phyloP scores from a whole-genome alignment of 1,140 invertebrate species.

The Eubasilissa regina region DNA sequence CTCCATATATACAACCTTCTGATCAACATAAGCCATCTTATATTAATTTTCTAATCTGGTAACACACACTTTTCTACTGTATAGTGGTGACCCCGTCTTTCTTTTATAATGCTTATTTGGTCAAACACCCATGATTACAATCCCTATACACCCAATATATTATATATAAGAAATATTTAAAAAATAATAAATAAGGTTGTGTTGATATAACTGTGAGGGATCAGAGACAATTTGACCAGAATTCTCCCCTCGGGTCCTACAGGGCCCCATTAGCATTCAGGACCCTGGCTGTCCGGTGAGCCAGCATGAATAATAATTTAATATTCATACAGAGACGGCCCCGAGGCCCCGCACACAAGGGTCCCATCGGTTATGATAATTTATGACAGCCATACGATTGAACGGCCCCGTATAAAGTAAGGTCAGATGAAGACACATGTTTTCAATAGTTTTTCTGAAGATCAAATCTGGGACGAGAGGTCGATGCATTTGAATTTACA shows the following conservation, averaged over 20 bases:
- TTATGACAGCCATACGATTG: conserved; percentile 38
- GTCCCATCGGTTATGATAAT: conserved; percentile 51
- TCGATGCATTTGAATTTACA: conserved; percentile 4
- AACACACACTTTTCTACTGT: too few relatives aligned
- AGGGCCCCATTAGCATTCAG: conserved; percentile 27
- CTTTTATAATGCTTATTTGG: too few relatives aligned
- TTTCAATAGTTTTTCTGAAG: conserved; percentile 4
- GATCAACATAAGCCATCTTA: too few relatives aligned
- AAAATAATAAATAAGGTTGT: background rate
- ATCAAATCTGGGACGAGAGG: conserved; percentile 4
- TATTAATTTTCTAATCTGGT: too few relatives aligned
- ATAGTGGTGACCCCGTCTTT: too few relatives aligned
- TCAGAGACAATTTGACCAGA: conserved; percentile 22
- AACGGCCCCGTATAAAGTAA: conserved; percentile 27
- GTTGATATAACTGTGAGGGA: background rate
- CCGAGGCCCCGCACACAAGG: conserved; percentile 5
- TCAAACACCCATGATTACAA: too few relatives aligned
- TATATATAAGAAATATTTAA: too few relatives aligned
- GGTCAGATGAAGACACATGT: conserved; percentile 25
- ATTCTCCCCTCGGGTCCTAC: background rate
- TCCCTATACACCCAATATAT: too few relatives aligned
- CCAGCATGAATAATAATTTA: conserved; percentile 55
- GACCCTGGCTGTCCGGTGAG: conserved; percentile 5
- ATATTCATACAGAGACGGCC: conserved; percentile 51
- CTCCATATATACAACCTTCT: too few relatives aligned